Conservation (phyloP, 2,888 invertebrate species). For the Tetrapedia diversipes region DNA sequence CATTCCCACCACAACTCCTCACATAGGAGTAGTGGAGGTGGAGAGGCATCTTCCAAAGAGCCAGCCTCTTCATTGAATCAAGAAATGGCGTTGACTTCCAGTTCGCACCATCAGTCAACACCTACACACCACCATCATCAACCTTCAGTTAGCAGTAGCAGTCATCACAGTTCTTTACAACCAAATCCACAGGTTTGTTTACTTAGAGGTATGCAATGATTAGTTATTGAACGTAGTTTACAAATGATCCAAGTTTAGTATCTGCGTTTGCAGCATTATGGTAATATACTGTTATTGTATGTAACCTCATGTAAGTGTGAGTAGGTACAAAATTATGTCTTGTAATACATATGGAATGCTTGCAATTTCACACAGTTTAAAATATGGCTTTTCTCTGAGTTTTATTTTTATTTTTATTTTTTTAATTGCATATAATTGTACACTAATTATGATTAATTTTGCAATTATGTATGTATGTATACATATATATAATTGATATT, state of each 20-base stretch:
- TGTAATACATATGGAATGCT: conserved; percentile 35
- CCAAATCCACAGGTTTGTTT: conserved; percentile 81
- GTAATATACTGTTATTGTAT: conserved; percentile 58
- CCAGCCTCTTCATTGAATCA: conserved; percentile 75
- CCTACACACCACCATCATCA: conserved; percentile 78
- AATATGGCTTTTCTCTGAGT: conserved; percentile 26
- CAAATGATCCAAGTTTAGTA: conserved; percentile 42
- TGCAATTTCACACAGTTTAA: conserved; percentile 31
- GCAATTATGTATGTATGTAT: not conserved
- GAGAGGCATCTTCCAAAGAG: conserved; percentile 76
- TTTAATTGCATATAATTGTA: conserved; percentile 26
- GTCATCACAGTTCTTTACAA: conserved; percentile 79
- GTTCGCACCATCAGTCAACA: conserved; percentile 77
- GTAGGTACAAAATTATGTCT: conserved; percentile 46
- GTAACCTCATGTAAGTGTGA: conserved; percentile 55
- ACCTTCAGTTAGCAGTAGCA: conserved; percentile 73
- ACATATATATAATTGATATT: not conserved
- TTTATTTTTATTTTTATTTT: conserved; percentile 12
- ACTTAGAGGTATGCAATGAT: conserved; percentile 69
- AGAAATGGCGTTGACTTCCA: conserved; percentile 79
- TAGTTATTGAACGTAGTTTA: conserved; percentile 49
- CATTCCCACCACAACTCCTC: conserved; percentile 84
- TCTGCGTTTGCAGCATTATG: conserved; percentile 64
- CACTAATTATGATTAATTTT: conserved; percentile 17
- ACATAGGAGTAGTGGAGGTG: conserved; percentile 85